Percentiles rank a stretch among this genome's conserved stretches.
These are phyloP conservation scores for Phyllopteryx taeniolatus DNA, from an alignment of 2,113 vertebrate species.

Conservation along the genomic window DNA sequence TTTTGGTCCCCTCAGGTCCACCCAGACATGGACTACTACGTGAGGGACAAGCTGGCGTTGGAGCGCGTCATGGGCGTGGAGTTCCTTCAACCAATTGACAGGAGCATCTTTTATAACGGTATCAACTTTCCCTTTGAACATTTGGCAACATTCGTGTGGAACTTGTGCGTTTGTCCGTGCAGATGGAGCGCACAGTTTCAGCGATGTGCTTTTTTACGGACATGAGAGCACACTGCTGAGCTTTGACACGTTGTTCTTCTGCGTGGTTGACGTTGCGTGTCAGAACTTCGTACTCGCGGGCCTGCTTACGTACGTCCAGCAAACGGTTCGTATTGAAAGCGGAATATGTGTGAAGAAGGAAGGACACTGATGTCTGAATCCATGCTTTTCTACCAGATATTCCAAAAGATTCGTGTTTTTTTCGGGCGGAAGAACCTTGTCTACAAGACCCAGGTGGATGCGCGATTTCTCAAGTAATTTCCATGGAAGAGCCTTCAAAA, in stretches of 20 bases:
- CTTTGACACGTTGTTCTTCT: slow-evolving; percentile 93
- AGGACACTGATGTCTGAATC: neutral
- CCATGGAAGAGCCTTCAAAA: slow-evolving; percentile 21
- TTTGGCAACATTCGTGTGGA: neutral
- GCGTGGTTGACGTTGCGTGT: slow-evolving; percentile 85
- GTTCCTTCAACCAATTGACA: slow-evolving; percentile 92
- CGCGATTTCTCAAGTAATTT: slow-evolving; percentile 78
- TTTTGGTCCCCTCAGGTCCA: slow-evolving; percentile 76
- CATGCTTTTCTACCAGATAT: slow-evolving; percentile 73
- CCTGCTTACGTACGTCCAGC: slow-evolving; percentile 87
- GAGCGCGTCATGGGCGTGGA: slow-evolving; percentile 92
- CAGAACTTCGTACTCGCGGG: slow-evolving; percentile 89
- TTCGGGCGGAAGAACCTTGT: slow-evolving; percentile 88
- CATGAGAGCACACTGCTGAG: slow-evolving; percentile 88
- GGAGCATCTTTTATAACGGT: slow-evolving; percentile 98
- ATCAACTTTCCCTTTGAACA: slow-evolving; percentile 25
- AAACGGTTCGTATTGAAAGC: slow-evolving; percentile 76
- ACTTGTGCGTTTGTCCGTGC: slow-evolving; percentile 9
- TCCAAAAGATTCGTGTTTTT: slow-evolving; percentile 80
- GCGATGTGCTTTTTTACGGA: slow-evolving; percentile 87
- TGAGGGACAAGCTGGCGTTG: slow-evolving; percentile 91
- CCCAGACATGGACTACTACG: slow-evolving; percentile 93
- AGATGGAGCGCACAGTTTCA: slow-evolving; percentile 92
- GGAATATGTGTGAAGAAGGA: neutral
- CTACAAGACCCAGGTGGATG: slow-evolving; percentile 89